Percentiles rank a stretch among this genome's conserved stretches.
phyloP scores from a whole-genome alignment of 2,888 invertebrate genomes.

The Platypus cylindrus region DNA sequence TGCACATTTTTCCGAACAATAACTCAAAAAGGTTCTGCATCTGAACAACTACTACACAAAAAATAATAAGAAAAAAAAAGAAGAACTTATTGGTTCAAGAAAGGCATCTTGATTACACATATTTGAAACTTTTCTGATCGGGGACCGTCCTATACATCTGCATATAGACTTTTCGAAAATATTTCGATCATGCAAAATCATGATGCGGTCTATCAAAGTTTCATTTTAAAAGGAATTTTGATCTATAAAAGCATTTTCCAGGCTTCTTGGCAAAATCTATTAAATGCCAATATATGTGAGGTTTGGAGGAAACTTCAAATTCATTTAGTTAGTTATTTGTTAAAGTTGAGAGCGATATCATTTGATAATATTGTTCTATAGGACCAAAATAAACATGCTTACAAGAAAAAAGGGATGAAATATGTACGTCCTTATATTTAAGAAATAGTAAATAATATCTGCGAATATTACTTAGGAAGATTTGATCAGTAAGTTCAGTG shows the following conservation, averaged over 20 bases:
- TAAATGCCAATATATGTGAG: constrained; percentile 22
- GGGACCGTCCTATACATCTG: constrained; percentile 8
- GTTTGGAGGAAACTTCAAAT: constrained; percentile 18
- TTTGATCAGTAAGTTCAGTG: too few species aligned
- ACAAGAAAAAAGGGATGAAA: constrained; percentile 5
- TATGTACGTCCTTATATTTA: not conserved
- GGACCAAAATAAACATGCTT: constrained; percentile 2
- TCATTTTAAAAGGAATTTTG: constrained; percentile 28
- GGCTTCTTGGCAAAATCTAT: constrained; percentile 23
- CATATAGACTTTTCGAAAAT: constrained; percentile 20
- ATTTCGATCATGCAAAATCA: constrained; percentile 26
- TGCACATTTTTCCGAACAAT: too few species aligned
- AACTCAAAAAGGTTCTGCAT: too few species aligned
- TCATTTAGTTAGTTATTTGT: constrained; percentile 19
- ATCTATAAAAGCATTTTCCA: constrained; percentile 24
- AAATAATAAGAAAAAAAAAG: too few species aligned
- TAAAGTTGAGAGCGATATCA: constrained; percentile 15
- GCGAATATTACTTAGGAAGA: too few species aligned
- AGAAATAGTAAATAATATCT: too few species aligned
- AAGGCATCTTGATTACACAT: constrained; percentile 4
- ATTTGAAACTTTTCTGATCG: constrained; percentile 10
- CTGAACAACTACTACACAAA: too few species aligned
- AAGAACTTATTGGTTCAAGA: too few species aligned
- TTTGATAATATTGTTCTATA: constrained; percentile 11
- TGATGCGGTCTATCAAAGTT: constrained; percentile 30